phyloP scores from a whole-genome alignment of 2,888 invertebrate genomes.

The Melinopterus prodromus region DNA sequence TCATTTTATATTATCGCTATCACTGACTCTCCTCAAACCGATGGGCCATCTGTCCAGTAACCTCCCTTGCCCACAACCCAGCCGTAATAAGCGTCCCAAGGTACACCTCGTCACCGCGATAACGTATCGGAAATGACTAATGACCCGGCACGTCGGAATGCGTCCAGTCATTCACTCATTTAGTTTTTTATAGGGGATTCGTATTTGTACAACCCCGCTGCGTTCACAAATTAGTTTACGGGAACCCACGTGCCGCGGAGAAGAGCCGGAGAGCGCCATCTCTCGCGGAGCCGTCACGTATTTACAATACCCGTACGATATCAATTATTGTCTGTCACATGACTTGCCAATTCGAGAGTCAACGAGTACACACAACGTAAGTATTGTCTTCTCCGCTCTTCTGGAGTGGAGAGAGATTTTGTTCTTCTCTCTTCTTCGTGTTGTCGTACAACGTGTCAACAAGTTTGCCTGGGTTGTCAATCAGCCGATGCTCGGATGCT shows the following conservation, averaged over 20 bases:
- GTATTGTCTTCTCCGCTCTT: background rate
- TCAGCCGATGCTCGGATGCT: slow-evolving; percentile 20
- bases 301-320: slow-evolving; percentile 52
- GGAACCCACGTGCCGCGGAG: slow-evolving; percentile 58
- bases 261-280: background rate
- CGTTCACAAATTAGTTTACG: slow-evolving; percentile 71
- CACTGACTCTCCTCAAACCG: background rate
- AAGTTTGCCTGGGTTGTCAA: slow-evolving; percentile 26
- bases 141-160: slow-evolving; percentile 62
- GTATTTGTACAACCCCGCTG: slow-evolving; percentile 70
- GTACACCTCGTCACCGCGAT: slow-evolving; percentile 59
- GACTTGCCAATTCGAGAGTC: slow-evolving; percentile 48
- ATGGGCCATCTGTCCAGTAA: background rate
- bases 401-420: slow-evolving; percentile 34
- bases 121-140: slow-evolving; percentile 61
- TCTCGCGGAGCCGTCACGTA: slow-evolving; percentile 27
- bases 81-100: slow-evolving; percentile 57
- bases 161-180: slow-evolving; percentile 69
- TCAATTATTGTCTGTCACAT: slow-evolving; percentile 55
- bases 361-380: slow-evolving; percentile 26
- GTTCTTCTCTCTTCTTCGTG: slow-evolving; percentile 35
- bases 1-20: slow-evolving; percentile 12
- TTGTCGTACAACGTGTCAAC: slow-evolving; percentile 48
- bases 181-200: slow-evolving; percentile 62
- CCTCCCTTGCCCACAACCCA: background rate